These are phyloP conservation scores for Deilephila elpenor DNA, from an alignment of 2,888 invertebrate species.

Conservation along the genomic window DNA sequence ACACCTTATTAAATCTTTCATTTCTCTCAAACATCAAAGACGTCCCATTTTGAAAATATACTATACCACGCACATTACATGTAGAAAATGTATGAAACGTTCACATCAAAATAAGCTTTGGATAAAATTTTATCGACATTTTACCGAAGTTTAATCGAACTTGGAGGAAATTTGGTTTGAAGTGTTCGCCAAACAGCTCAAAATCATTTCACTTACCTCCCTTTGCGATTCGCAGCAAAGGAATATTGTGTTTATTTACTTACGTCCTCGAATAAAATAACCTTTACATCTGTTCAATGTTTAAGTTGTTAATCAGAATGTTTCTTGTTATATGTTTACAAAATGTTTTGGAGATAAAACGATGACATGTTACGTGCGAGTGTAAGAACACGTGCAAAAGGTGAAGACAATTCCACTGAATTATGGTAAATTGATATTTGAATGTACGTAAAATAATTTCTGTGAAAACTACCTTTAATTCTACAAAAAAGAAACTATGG, in stretches of 20 bases:
- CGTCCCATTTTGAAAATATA: not conserved
- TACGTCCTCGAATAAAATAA: not conserved
- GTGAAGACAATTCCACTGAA: too few relatives aligned
- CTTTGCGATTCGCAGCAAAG: conserved; percentile 7
- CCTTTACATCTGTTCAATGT: too few relatives aligned
- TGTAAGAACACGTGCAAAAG: too few relatives aligned
- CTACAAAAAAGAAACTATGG: too few relatives aligned
- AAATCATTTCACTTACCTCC: conserved; percentile 53
- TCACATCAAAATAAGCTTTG: not conserved
- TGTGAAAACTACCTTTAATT: too few relatives aligned
- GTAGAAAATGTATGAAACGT: not conserved
- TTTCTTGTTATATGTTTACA: too few relatives aligned
- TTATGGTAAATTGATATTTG: too few relatives aligned
- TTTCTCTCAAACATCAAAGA: not conserved
- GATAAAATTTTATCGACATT: conserved; percentile 12
- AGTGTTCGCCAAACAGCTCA: conserved; percentile 62
- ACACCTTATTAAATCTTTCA: not conserved
- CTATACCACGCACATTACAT: not conserved
- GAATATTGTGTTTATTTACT: conserved; percentile 12
- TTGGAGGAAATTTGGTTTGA: conserved; percentile 54
- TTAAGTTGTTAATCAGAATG: too few relatives aligned
- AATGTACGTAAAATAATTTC: too few relatives aligned
- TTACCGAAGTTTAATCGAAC: conserved; percentile 27
- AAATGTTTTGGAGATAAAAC: too few relatives aligned
- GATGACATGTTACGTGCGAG: too few relatives aligned